Conservation (phyloP, 2,797 vertebrate species). For the Catostomus latipinnis region DNA sequence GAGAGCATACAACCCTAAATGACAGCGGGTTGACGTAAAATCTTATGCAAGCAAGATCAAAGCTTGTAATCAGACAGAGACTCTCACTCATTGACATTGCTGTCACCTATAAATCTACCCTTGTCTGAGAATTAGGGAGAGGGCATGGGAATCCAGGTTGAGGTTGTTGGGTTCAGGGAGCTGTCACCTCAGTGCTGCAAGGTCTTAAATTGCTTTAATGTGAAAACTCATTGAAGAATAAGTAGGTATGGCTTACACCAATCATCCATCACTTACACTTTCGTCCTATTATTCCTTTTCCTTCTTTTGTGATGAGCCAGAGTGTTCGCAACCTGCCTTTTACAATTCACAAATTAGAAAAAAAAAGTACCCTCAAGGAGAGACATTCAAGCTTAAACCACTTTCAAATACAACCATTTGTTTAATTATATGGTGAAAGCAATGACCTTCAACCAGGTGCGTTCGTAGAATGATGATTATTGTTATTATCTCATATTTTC, state of each 20-base stretch:
- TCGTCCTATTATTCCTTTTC: neutral
- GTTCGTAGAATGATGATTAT: conserved; percentile 54
- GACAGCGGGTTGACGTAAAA: conserved; percentile 33
- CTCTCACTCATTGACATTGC: conserved; percentile 21
- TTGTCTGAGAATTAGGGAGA: conserved; percentile 13
- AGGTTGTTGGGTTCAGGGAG: conserved; percentile 14
- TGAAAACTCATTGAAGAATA: conserved; percentile 7
- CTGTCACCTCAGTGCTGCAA: neutral
- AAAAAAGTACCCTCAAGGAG: conserved; percentile 1
- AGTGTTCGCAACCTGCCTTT: neutral
- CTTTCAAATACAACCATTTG: conserved; percentile 37
- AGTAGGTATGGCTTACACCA: conserved; percentile 5
- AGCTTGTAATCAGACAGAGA: conserved; percentile 25
- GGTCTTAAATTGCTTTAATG: conserved; percentile 7
- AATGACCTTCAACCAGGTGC: conserved; percentile 45
- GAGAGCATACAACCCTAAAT: conserved; percentile 14
- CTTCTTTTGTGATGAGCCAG: conserved; percentile 12
- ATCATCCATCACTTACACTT: conserved; percentile 20
- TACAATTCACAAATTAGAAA: conserved; percentile 25
- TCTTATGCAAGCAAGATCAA: conserved; percentile 38
- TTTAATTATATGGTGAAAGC: conserved; percentile 52
- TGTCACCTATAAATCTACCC: conserved; percentile 41
- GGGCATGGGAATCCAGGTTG: conserved; percentile 26
- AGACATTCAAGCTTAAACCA: conserved; percentile 15
- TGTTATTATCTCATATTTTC: conserved; percentile 60